Percentiles rank a stretch among this genome's conserved stretches.
phyloP scores from a whole-genome alignment of 2,888 invertebrate species.

The Amphipoea lucens region DNA sequence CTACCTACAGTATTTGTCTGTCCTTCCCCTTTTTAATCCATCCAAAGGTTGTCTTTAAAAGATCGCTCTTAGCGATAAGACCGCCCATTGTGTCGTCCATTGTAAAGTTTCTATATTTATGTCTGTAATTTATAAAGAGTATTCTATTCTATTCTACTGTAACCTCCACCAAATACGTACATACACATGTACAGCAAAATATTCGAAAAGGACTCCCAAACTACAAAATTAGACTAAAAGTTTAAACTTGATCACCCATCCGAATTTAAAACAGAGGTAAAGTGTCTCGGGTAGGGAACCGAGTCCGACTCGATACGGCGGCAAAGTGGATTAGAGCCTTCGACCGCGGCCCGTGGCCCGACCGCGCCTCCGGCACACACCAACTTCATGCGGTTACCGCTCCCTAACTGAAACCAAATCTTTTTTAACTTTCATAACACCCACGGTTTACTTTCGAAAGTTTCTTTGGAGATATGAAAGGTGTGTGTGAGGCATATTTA shows the following conservation, averaged over 20 bases:
- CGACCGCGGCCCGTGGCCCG: conserved; percentile 75
- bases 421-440: conserved; percentile 61
- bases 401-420: conserved; percentile 68
- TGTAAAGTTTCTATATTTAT: too few species aligned
- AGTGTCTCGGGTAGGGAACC: conserved; percentile 75
- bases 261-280: conserved; percentile 87
- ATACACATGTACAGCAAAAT: conserved; percentile 33
- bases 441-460: conserved; percentile 41
- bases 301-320: conserved; percentile 62
- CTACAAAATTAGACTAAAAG: conserved; percentile 85
- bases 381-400: conserved; percentile 73
- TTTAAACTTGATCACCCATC: conserved; percentile 87
- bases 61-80: too few species aligned
- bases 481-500: neutral
- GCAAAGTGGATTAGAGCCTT: conserved; percentile 85
- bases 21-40: too few species aligned
- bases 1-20: too few species aligned
- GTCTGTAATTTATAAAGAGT: too few species aligned
- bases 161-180: neutral
- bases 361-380: conserved; percentile 77
- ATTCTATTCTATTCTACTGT: too few species aligned
- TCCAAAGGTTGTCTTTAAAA: too few species aligned
- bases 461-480: conserved; percentile 12
- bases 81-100: too few species aligned
- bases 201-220: conserved; percentile 65